phyloP scores from a whole-genome alignment of 2,797 vertebrate species.

The Gymnodraco acuticeps region DNA sequence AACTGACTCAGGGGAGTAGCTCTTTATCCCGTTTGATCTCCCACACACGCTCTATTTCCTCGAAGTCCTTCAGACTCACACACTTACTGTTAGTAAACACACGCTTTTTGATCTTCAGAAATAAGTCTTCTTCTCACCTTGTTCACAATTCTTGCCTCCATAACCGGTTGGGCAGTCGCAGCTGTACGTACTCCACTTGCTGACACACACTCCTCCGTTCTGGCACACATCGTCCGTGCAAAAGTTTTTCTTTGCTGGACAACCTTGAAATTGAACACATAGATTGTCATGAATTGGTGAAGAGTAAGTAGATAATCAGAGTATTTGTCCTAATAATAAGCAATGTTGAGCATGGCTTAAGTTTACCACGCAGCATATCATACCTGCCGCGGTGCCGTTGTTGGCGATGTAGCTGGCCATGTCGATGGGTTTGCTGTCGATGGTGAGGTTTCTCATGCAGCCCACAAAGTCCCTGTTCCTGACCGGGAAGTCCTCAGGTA shows the following conservation, averaged over 20 bases:
- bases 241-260: slow-evolving; percentile 91
- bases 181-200: slow-evolving; percentile 92
- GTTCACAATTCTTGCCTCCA: slow-evolving; percentile 96
- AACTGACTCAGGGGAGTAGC: slow-evolving; percentile 46
- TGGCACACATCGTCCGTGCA: slow-evolving; percentile 89
- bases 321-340: no score
- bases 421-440: slow-evolving; percentile 92
- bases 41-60: slow-evolving; percentile 39
- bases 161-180: slow-evolving; percentile 91
- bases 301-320: no score
- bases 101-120: neutral
- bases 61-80: slow-evolving; percentile 20
- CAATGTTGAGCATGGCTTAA: no score
- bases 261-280: slow-evolving; percentile 83
- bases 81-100: slow-evolving; percentile 6
- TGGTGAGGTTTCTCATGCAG: slow-evolving; percentile 96
- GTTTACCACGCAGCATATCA: neutral
- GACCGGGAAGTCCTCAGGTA: slow-evolving; percentile 96
- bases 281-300: neutral
- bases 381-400: slow-evolving; percentile 95
- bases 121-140: slow-evolving; percentile 82
- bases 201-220: slow-evolving; percentile 92
- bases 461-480: slow-evolving; percentile 95
- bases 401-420: slow-evolving; percentile 97
- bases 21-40: slow-evolving; percentile 52